Percentiles rank a stretch among this genome's conserved stretches.
These are phyloP conservation scores for Serinus canaria DNA, from an alignment of 2,113 vertebrate genomes.

Conservation along the genomic window DNA sequence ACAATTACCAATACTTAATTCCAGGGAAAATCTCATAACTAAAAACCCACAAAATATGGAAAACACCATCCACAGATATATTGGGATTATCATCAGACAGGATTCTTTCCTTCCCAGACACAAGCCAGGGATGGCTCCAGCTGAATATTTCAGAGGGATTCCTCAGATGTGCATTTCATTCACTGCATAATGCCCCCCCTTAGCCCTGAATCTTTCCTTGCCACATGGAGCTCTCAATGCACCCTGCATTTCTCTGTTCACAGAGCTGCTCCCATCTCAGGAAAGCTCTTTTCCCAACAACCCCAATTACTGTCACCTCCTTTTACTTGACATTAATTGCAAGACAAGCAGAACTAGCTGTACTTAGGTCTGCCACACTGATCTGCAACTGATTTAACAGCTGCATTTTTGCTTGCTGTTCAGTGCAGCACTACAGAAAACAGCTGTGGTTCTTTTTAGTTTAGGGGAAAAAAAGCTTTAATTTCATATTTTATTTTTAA, in stretches of 20 bases:
- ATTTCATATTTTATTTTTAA: not conserved
- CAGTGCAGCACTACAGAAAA: not conserved
- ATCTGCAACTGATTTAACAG: not conserved
- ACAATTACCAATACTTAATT: not conserved
- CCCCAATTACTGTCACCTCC: conserved; percentile 49
- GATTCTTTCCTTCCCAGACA: not conserved
- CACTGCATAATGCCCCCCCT: not conserved
- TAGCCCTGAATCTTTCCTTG: not conserved
- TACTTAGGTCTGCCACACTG: conserved; percentile 30
- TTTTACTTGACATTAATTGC: not conserved
- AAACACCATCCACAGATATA: fast-evolving
- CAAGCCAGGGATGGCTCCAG: not conserved
- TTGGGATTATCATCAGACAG: not conserved
- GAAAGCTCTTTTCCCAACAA: conserved; percentile 17
- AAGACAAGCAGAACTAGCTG: conserved; percentile 45
- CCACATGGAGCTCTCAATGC: not conserved
- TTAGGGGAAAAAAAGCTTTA: not conserved
- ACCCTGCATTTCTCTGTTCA: not conserved
- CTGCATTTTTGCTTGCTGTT: not conserved
- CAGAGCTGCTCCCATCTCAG: not conserved
- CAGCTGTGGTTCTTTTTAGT: not conserved
- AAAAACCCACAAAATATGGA: not conserved
- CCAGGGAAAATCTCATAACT: not conserved
- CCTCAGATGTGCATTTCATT: conserved; percentile 11
- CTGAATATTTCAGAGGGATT: not conserved